These are phyloP conservation scores for Leptopilina clavipes DNA, from an alignment of 1,140 invertebrate species.

Conservation along the genomic window DNA sequence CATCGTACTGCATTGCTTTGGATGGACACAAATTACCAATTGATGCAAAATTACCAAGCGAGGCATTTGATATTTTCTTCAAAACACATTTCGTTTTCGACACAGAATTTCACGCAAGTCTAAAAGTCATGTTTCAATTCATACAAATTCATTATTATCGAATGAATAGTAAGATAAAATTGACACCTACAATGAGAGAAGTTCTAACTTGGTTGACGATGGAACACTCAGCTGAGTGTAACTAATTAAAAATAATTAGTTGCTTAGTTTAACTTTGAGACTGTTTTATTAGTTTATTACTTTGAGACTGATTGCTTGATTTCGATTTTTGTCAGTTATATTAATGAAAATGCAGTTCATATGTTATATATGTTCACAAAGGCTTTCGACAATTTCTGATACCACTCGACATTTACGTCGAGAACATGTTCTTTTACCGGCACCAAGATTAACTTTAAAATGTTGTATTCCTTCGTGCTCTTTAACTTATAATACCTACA, in stretches of 20 bases:
- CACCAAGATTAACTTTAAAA: background rate
- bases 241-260: background rate
- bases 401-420: background rate
- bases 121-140: constrained; percentile 33
- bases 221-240: background rate
- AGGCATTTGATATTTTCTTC: constrained; percentile 34
- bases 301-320: no score
- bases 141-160: constrained; percentile 37
- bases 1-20: constrained; percentile 33
- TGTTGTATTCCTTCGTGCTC: background rate
- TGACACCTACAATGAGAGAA: constrained; percentile 35
- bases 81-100: constrained; percentile 41
- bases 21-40: constrained; percentile 34
- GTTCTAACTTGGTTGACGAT: constrained; percentile 36
- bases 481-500: background rate
- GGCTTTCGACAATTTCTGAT: background rate
- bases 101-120: constrained; percentile 26
- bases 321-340: background rate
- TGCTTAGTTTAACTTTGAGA: background rate
- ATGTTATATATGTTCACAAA: background rate
- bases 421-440: constrained; percentile 11
- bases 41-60: constrained; percentile 13
- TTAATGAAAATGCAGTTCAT: background rate
- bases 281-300: no score
- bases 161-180: constrained; percentile 14